Conservation (phyloP, 2,888 invertebrate genomes). For the Drosophila helvetica region DNA sequence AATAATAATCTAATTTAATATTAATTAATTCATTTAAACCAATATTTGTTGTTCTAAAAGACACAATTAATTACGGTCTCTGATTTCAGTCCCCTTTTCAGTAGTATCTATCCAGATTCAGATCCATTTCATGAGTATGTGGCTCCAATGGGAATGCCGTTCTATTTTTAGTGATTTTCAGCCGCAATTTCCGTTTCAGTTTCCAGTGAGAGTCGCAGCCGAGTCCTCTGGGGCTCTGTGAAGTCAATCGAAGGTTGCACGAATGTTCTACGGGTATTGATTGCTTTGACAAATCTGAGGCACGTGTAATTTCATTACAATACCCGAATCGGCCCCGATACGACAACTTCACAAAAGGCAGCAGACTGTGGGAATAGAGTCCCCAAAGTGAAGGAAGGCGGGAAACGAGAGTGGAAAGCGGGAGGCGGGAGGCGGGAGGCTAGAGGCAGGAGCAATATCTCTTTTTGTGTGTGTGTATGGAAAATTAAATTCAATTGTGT, state of each 20-base stretch:
- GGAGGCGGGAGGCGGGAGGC: background rate
- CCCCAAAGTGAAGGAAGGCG: conserved; percentile 68
- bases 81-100: too few relatives aligned
- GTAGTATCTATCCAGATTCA: too few relatives aligned
- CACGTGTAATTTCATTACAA: conserved; percentile 72
- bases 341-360: conserved; percentile 64
- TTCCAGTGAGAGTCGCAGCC: background rate
- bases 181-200: background rate
- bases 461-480: conserved; percentile 60
- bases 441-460: conserved; percentile 10
- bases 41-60: too few relatives aligned
- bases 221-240: conserved; percentile 64
- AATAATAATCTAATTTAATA: too few relatives aligned
- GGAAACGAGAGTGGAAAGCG: conserved; percentile 55
- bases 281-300: conserved; percentile 74
- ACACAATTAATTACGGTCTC: too few relatives aligned
- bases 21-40: too few relatives aligned
- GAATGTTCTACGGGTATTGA: conserved; percentile 53
- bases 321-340: conserved; percentile 32
- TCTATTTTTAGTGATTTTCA: background rate
- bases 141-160: too few relatives aligned
- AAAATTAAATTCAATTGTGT: conserved; percentile 83
- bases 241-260: conserved; percentile 37
- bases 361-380: conserved; percentile 41
- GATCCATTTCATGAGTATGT: too few relatives aligned